These are phyloP conservation scores for Plotosus lineatus DNA, from an alignment of 2,113 vertebrate species.

Conservation along the genomic window DNA sequence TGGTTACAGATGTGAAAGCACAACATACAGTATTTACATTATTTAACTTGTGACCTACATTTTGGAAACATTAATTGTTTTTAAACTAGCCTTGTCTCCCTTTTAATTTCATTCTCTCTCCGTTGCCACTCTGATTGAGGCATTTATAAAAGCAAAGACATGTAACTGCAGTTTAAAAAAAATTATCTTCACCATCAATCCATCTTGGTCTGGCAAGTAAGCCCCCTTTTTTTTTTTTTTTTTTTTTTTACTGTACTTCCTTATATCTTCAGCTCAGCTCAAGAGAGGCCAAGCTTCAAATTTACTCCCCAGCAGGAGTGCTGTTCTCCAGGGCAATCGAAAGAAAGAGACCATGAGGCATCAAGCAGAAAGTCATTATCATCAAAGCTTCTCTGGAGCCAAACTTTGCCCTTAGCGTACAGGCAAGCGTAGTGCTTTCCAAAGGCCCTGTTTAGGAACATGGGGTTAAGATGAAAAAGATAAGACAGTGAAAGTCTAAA, in stretches of 20 bases:
- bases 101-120: background rate
- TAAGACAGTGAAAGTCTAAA: constrained; percentile 34
- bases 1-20: background rate
- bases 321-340: constrained; percentile 10
- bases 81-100: background rate
- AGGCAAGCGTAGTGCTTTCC: constrained; percentile 34
- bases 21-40: background rate
- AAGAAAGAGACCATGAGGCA: constrained; percentile 24
- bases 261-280: background rate
- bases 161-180: background rate
- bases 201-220: background rate
- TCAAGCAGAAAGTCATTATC: constrained; percentile 50
- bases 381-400: constrained; percentile 48
- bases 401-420: constrained; percentile 47
- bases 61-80: background rate
- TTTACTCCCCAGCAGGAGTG: constrained; percentile 28
- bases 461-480: constrained; percentile 36
- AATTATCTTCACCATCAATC: background rate
- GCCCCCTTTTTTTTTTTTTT: background rate
- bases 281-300: constrained; percentile 5
- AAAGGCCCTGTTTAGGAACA: constrained; percentile 46
- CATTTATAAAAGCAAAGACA: background rate
- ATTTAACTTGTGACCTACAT: constrained; percentile 8
- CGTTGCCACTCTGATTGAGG: background rate
- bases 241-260: background rate